These are phyloP conservation scores for Vipera latastei DNA, from an alignment of 2,797 vertebrate genomes.

Conservation along the genomic window DNA sequence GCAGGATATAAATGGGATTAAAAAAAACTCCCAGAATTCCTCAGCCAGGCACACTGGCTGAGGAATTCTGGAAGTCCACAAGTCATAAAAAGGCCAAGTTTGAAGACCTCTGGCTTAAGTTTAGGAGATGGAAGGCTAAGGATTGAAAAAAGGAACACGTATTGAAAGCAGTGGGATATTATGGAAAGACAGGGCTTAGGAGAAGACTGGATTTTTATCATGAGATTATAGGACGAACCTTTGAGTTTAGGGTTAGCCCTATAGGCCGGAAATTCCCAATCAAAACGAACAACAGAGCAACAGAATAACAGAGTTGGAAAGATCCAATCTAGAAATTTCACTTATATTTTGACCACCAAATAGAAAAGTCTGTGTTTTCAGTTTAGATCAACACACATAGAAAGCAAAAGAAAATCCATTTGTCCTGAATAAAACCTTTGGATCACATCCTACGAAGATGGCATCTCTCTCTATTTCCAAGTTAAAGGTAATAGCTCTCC, in stretches of 20 bases:
- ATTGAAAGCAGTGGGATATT: neutral
- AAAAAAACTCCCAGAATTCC: no score
- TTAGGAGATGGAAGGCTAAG: neutral
- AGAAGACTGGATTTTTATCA: neutral
- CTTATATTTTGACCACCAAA: neutral
- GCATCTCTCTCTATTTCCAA: constrained; percentile 37
- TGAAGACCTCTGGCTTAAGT: neutral
- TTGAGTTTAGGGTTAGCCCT: neutral
- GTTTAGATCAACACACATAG: constrained; percentile 15
- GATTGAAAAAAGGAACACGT: neutral
- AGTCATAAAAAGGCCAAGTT: no score
- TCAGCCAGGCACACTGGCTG: no score
- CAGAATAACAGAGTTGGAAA: no score
- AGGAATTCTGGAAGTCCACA: no score
- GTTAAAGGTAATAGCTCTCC: constrained; percentile 56
- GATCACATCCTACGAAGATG: neutral
- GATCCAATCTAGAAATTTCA: neutral
- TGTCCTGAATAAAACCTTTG: constrained; percentile 12
- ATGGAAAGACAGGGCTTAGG: neutral
- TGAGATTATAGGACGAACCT: neutral
- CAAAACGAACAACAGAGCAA: neutral
- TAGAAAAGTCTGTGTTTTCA: constrained; percentile 23
- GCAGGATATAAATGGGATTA: no score
- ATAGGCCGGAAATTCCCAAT: neutral
- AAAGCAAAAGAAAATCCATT: constrained; percentile 48